phyloP scores from a whole-genome alignment of 2,888 invertebrate species.

The Sturmia bella region DNA sequence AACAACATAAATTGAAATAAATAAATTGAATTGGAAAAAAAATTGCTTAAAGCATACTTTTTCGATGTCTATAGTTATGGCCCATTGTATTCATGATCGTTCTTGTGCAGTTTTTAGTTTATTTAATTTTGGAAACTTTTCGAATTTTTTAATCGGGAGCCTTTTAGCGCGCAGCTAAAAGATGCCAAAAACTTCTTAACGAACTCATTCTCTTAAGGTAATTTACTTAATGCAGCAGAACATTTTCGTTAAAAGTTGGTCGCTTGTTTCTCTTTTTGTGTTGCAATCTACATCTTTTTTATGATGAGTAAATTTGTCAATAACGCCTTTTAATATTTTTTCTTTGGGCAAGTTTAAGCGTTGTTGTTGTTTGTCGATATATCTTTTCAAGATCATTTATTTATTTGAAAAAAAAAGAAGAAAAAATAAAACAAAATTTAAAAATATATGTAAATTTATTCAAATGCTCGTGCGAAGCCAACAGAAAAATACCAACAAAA shows the following conservation, averaged over 20 bases:
- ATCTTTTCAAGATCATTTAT: constrained; percentile 58
- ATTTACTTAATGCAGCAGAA: background rate
- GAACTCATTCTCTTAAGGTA: constrained; percentile 24
- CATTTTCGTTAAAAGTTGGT: constrained; percentile 1
- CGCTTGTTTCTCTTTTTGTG: constrained; percentile 19
- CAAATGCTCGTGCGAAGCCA: constrained; percentile 19
- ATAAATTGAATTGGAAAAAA: too few relatives aligned
- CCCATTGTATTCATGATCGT: too few relatives aligned
- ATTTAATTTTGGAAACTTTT: background rate
- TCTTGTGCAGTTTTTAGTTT: too few relatives aligned
- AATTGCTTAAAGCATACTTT: too few relatives aligned
- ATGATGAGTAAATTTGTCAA: constrained; percentile 29
- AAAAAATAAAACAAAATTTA: constrained; percentile 18
- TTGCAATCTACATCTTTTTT: constrained; percentile 1
- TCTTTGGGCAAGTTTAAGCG: constrained; percentile 9
- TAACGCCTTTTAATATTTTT: constrained; percentile 10
- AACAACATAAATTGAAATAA: too few relatives aligned
- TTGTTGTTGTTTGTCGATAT: constrained; percentile 40
- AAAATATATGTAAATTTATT: constrained; percentile 22
- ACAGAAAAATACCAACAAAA: constrained; percentile 38
- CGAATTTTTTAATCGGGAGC: background rate
- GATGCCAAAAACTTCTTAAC: too few relatives aligned
- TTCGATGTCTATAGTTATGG: too few relatives aligned
- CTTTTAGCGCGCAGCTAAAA: too few relatives aligned
- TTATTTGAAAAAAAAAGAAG: constrained; percentile 23